Evolutionary conservation across 2,113 vertebrate genomes (phyloP), one percentile per base, ranked within the genome.

Genomic region (Antennarius striatus): DNA sequence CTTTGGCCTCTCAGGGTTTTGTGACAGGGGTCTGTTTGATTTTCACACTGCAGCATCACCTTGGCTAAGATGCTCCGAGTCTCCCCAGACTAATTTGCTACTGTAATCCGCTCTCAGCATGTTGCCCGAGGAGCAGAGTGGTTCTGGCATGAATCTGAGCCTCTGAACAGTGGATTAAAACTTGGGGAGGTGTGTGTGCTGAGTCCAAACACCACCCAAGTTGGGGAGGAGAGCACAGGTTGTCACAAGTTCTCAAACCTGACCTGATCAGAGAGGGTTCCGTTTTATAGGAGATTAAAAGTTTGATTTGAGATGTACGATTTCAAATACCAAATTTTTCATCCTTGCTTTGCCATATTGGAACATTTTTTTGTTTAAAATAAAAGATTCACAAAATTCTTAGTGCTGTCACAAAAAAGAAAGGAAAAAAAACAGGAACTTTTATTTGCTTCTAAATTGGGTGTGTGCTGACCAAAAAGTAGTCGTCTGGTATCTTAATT

Each of bases 81-180:
- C 61, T 70, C 50, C 67, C 75, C 71, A 39, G 49, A 56, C 79
- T 81, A 74, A 80, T 83, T 85, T 83, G 61, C 77, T 68, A 73
- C 71, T 80, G 82, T 85, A 82, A 84, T 89, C 82, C 68, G 50
- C 57, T 48, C 62, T 32, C 75, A 72, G 83, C 71, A 47, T 80
- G 81, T 59, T 54, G 63, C 73, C 70, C 2, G 7, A 63, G 63
- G 80, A 77, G 52, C 68, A n/a, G 64, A 56, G 70, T 63, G 17
- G 65, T 63, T 67, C 58, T 47, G 55, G 57, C 64, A 67, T 10
- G 56, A 36, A 71, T 52, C 67, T 71, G 57, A 47, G 16, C 15
- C 22, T 58, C 56, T 53, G 15, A 63, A 43, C 36, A 52, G 56
- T 74, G 85, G 75, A 75, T 82, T 82, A 76, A 66, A 79, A 54